A percentile compares a stretch with the other conserved stretches of the same genome.
Conservation (phyloP, 2,113 vertebrate species). For the Hucho hucho region DNA sequence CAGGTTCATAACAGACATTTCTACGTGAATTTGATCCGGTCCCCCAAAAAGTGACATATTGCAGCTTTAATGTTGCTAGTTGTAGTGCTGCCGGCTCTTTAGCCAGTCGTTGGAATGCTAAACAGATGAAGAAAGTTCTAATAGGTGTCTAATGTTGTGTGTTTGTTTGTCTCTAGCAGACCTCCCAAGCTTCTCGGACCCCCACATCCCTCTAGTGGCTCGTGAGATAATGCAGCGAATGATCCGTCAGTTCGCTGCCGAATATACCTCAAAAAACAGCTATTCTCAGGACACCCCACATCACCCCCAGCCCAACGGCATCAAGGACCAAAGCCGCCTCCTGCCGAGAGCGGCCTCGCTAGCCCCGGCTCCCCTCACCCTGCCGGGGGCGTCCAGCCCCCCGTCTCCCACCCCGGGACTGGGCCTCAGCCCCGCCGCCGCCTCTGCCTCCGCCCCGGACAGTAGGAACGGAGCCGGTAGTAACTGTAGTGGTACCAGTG, state of each 20-base stretch:
- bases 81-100: too few species aligned
- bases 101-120: too few species aligned
- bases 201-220: constrained; percentile 97
- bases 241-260: constrained; percentile 99
- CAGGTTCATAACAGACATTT: too few species aligned
- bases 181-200: constrained; percentile 93
- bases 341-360: constrained; percentile 89
- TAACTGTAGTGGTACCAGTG: constrained; percentile 29
- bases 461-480: constrained; percentile 53
- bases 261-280: constrained; percentile 99
- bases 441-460: constrained; percentile 34
- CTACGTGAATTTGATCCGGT: too few species aligned
- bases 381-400: background rate
- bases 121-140: too few species aligned
- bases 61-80: too few species aligned
- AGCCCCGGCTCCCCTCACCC: constrained; percentile 50
- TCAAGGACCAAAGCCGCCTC: constrained; percentile 95
- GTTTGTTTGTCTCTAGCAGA: constrained; percentile 71
- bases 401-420: constrained; percentile 47
- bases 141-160: background rate
- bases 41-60: too few species aligned
- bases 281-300: constrained; percentile 95
- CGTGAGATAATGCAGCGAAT: constrained; percentile 99
- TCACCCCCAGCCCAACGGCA: constrained; percentile 91
- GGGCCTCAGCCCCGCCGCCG: constrained; percentile 52